Evolutionary conservation across 1,140 invertebrate genomes (phyloP), one percentile per base, ranked within the genome.

Genomic region (Aphaenogaster rudis): DNA sequence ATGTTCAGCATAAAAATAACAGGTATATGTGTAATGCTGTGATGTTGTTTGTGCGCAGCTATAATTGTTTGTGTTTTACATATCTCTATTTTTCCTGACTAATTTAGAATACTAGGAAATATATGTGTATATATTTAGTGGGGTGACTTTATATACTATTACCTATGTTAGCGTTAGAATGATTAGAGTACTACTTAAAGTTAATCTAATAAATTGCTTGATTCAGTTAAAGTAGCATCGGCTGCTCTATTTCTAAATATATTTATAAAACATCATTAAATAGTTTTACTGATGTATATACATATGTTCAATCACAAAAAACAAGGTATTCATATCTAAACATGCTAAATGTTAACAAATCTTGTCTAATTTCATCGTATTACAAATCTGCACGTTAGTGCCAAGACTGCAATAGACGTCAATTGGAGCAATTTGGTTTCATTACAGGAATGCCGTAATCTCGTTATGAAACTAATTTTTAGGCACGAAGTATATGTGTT

Each of bases 341-440:
- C 11, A n/a, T 1, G 15, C 42, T 61, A 15, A 72, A 59, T 72
- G 17, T 67, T 67, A 42, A 39, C 1, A 71, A 69, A 81, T 57
- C 52, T 81, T 1, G 6, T 54, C 52, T 61, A 61, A 77, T 61
- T 61, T 59, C 13, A 57, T 81, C 45, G n/a, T 72, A 9, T 79
- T 76, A 15, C 48, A 15, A 66, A 87, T 72, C 59, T 72, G 57
- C 52, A 48, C 57, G 39, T 71, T 71, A 86, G n/a, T 48, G 61
- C 69, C 28, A 71, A 79, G 63, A 84, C 45, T 61, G n/a, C 9
- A 84, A 36, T 86, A 88, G 67, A 36, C 36, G 61, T 52, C 36
- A 89, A 91, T 91, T 91, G 77, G 64, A 86, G n/a, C 76, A 91
- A 91, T 91, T 90, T 88, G 39, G 67, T 84, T 86, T 86, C 78